Evolutionary conservation across 2,113 vertebrate genomes (phyloP).

Genomic region (Hassar affinis): DNA sequence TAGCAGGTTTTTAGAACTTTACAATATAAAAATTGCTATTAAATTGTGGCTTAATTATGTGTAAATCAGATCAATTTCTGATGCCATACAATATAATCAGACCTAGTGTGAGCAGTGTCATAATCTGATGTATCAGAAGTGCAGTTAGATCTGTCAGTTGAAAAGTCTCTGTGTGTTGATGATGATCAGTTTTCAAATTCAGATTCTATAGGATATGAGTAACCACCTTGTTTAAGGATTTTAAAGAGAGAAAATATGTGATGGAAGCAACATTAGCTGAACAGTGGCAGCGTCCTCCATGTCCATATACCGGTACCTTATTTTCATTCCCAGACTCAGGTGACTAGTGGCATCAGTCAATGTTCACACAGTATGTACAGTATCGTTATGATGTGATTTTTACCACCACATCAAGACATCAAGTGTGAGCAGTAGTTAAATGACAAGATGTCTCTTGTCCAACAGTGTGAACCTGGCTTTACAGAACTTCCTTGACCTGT

Average conservation of each 20-base stretch:
- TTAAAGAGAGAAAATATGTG: not conserved
- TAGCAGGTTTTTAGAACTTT: not conserved
- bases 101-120: not conserved
- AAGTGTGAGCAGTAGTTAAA: not conserved
- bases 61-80: not conserved
- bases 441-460: not conserved
- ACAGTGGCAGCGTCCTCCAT: not conserved
- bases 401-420: not conserved
- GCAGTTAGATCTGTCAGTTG: not conserved
- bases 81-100: not conserved
- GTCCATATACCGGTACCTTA: not conserved
- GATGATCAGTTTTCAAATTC: not conserved
- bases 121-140: not conserved
- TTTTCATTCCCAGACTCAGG: not conserved
- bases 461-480: not conserved
- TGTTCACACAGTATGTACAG: not conserved
- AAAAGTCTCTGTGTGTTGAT: not conserved
- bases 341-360: not conserved
- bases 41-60: not conserved
- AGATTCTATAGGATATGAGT: not conserved
- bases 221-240: not conserved
- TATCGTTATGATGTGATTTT: not conserved
- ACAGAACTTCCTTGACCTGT: slow-evolving; percentile 26
- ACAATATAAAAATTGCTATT: not conserved
- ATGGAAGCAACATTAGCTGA: slow-evolving; percentile 6